phyloP scores from a whole-genome alignment of 2,113 vertebrate genomes.

The Psilopsiagon aymara region DNA sequence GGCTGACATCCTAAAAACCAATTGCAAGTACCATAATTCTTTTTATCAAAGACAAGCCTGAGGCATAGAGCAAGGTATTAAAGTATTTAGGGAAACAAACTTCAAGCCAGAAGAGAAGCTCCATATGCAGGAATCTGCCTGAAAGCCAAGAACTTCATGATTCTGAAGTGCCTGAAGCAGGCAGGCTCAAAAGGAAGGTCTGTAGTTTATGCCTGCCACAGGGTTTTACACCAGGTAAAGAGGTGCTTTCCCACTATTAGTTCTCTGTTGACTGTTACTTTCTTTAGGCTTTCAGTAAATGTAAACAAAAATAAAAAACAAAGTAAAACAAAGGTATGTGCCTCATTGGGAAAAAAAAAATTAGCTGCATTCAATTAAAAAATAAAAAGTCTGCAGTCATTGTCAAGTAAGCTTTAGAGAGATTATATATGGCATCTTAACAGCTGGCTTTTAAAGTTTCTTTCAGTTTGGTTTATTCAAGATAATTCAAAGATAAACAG shows the following conservation, averaged over 20 bases:
- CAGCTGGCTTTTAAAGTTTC: neutral
- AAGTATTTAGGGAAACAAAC: neutral
- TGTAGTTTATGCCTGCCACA: neutral
- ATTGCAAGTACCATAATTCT: neutral
- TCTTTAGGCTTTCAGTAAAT: neutral
- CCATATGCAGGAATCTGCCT: neutral
- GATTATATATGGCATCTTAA: neutral
- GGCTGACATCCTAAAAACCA: neutral
- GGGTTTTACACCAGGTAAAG: neutral
- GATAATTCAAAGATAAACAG: neutral
- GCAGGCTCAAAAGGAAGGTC: neutral
- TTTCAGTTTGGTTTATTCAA: neutral
- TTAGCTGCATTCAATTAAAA: neutral
- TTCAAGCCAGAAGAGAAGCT: neutral
- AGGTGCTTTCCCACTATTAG: neutral
- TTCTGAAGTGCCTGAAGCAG: neutral
- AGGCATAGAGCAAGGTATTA: neutral
- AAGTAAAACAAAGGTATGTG: neutral
- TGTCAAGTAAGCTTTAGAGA: neutral
- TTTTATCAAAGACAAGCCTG: neutral
- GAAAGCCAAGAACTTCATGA: fast-evolving
- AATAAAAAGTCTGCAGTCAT: neutral
- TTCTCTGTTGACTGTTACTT: neutral
- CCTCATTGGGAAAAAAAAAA: neutral
- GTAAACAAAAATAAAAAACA: neutral